Evolutionary conservation across 2,113 vertebrate genomes (phyloP).

Genomic region (Chrysemys picta): DNA sequence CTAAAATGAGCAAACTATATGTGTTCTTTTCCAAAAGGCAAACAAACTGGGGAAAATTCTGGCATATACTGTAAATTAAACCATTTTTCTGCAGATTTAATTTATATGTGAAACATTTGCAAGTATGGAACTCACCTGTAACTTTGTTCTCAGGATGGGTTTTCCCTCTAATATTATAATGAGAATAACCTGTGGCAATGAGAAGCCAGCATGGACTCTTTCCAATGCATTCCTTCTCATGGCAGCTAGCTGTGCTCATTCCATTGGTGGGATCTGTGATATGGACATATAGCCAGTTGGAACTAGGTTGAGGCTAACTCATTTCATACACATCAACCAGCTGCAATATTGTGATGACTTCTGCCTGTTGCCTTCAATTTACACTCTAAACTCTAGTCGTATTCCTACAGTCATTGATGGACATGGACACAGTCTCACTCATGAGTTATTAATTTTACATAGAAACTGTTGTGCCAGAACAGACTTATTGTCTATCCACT

Average conservation of each 20-base stretch:
- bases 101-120: too few relatives aligned
- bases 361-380: background rate
- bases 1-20: constrained; percentile 28
- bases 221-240: too few relatives aligned
- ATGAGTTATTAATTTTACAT: background rate
- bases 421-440: background rate
- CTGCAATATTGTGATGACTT: background rate
- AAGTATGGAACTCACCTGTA: background rate
- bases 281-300: too few relatives aligned
- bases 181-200: too few relatives aligned
- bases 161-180: background rate
- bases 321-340: too few relatives aligned
- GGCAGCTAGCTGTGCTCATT: too few relatives aligned
- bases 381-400: background rate
- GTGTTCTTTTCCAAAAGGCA: background rate
- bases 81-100: background rate
- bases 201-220: too few relatives aligned
- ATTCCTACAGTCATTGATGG: background rate
- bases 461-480: background rate
- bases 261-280: too few relatives aligned
- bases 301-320: too few relatives aligned
- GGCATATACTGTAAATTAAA: background rate
- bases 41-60: background rate
- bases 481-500: background rate
- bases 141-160: constrained; percentile 40